Conservation (phyloP, 1,140 invertebrate genomes). For the Thaumetopoea pityocampa region DNA sequence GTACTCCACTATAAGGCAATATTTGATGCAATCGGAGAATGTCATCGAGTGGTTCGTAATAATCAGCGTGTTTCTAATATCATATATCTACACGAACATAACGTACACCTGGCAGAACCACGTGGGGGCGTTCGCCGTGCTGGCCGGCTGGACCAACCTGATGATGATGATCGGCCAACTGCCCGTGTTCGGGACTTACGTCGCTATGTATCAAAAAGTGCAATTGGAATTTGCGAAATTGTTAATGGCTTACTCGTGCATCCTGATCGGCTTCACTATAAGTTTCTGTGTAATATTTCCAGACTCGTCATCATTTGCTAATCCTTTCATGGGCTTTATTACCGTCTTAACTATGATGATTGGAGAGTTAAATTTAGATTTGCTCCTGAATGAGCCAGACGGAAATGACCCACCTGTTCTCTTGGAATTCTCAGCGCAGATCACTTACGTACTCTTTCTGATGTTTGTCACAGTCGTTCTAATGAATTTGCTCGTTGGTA, state of each 20-base stretch:
- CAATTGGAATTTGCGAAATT: conserved; percentile 91
- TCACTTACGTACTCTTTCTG: conserved; percentile 79
- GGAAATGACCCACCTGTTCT: conserved; percentile 54
- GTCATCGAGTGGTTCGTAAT: conserved; percentile 91
- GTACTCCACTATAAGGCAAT: conserved; percentile 85
- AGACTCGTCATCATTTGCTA: conserved; percentile 85
- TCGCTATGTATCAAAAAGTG: conserved; percentile 91
- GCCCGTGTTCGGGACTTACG: conserved; percentile 90
- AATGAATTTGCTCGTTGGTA: conserved; percentile 83
- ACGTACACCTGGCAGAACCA: conserved; percentile 90
- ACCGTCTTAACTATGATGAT: conserved; percentile 94
- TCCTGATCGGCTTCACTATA: conserved; percentile 89
- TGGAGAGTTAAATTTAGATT: conserved; percentile 84
- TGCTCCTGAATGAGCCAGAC: conserved; percentile 76
- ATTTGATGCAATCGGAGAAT: conserved; percentile 88
- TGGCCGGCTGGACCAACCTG: conserved; percentile 90
- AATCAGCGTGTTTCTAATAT: conserved; percentile 87
- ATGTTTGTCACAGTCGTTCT: conserved; percentile 83
- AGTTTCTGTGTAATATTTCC: conserved; percentile 92
- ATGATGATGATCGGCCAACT: conserved; percentile 92
- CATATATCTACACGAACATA: conserved; percentile 84
- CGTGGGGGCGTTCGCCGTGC: conserved; percentile 87
- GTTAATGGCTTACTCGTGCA: conserved; percentile 87
- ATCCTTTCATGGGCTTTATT: conserved; percentile 86
- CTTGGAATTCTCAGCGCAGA: conserved; percentile 78